These are phyloP conservation scores for Microtus ochrogaster DNA, from an alignment of 2,113 vertebrate species.

Conservation along the genomic window DNA sequence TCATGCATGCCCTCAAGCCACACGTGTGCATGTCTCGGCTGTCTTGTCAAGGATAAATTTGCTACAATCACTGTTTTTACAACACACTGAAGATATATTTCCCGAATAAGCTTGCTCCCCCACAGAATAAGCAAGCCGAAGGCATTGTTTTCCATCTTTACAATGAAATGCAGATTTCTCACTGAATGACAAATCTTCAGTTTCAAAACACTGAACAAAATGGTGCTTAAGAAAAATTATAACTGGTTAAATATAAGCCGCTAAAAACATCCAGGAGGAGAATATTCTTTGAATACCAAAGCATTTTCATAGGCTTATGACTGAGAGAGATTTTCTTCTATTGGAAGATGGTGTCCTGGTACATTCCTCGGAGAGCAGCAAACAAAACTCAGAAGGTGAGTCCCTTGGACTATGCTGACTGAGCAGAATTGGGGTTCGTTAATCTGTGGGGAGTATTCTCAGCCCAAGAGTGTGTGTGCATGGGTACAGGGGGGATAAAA, in stretches of 20 bases:
- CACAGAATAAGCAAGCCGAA: constrained; percentile 63
- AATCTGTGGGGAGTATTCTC: not conserved
- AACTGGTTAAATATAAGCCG: constrained; percentile 75
- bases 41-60: constrained; percentile 75
- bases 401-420: not conserved
- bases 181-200: constrained; percentile 78
- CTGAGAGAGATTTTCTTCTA: constrained; percentile 55
- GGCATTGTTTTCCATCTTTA: constrained; percentile 75
- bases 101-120: constrained; percentile 70
- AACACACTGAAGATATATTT: constrained; percentile 75
- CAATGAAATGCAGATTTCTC: constrained; percentile 79
- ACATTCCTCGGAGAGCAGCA: constrained; percentile 59
- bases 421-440: not conserved
- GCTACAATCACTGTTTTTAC: constrained; percentile 74
- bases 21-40: constrained; percentile 49
- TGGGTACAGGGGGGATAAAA: no score
- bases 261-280: constrained; percentile 69
- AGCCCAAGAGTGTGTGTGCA: not conserved
- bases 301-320: constrained; percentile 65
- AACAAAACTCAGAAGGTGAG: constrained; percentile 30
- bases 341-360: constrained; percentile 26
- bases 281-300: constrained; percentile 70
- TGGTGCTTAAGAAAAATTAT: constrained; percentile 78
- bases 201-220: constrained; percentile 75
- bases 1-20: constrained; percentile 42